Conservation (phyloP, 2,113 vertebrate species). For the Cranoglanis bouderius region DNA sequence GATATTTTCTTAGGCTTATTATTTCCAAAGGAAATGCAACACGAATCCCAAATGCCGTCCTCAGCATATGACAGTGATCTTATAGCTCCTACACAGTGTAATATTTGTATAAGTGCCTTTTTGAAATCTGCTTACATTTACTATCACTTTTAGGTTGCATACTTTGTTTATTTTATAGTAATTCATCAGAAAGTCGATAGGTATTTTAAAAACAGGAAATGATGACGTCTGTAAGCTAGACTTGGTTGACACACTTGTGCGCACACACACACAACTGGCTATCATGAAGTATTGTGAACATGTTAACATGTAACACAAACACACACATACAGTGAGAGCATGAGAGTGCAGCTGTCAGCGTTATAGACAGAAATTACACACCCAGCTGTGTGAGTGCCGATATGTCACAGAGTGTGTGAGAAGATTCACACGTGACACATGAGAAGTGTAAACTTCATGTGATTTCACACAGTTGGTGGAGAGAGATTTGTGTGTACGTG, state of each 20-base stretch:
- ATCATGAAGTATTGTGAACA: neutral
- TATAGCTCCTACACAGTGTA: neutral
- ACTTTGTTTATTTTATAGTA: neutral
- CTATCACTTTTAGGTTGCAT: neutral
- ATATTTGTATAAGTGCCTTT: neutral
- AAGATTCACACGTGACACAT: neutral
- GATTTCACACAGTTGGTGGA: neutral
- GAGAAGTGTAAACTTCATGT: neutral
- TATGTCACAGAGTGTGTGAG: neutral
- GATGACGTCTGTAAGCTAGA: neutral
- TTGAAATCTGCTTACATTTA: neutral
- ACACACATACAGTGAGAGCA: neutral
- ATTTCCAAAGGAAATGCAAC: neutral
- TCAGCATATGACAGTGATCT: neutral
- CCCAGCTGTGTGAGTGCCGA: neutral
- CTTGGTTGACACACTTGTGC: neutral
- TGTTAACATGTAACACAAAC: neutral
- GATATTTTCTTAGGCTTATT: neutral
- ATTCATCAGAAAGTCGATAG: neutral
- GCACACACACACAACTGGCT: neutral
- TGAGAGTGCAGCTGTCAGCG: conserved; percentile 23
- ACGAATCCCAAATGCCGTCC: neutral
- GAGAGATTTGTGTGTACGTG: neutral
- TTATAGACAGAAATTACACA: conserved; percentile 16
- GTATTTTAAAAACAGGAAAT: neutral